Percentiles rank a stretch among this genome's conserved stretches.
These are phyloP conservation scores for Anticlea derivata DNA, from an alignment of 2,888 invertebrate genomes.

Conservation along the genomic window DNA sequence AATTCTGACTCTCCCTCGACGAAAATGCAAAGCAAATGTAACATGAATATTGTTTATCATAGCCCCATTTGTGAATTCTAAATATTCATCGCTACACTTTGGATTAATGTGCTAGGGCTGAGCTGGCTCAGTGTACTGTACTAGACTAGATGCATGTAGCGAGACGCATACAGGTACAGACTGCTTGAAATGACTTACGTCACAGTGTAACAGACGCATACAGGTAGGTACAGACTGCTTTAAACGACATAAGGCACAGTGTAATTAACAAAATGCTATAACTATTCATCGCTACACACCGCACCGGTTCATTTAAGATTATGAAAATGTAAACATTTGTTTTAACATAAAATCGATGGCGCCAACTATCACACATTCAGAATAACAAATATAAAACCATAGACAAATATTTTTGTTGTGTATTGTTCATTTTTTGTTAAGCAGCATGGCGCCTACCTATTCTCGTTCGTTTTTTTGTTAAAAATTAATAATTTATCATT, in stretches of 20 bases:
- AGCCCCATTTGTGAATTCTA: background rate
- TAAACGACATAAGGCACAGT: too few relatives aligned
- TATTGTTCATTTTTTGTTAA: constrained; percentile 44
- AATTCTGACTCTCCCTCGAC: constrained; percentile 44
- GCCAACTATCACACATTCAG: constrained; percentile 43
- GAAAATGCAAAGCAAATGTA: constrained; percentile 25
- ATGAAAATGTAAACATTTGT: too few relatives aligned
- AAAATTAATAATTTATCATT: constrained; percentile 53
- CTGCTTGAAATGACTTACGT: too few relatives aligned
- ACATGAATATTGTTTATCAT: constrained; percentile 28
- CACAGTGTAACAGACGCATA: too few relatives aligned
- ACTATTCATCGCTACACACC: too few relatives aligned
- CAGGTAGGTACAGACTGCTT: too few relatives aligned
- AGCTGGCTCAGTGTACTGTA: too few relatives aligned
- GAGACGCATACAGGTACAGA: too few relatives aligned
- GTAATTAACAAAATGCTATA: too few relatives aligned
- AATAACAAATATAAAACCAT: constrained; percentile 47
- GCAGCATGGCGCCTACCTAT: constrained; percentile 35
- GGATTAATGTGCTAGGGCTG: background rate
- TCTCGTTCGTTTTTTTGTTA: constrained; percentile 40
- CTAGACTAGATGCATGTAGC: too few relatives aligned
- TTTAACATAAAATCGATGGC: constrained; percentile 29
- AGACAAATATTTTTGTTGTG: constrained; percentile 39
- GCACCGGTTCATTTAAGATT: too few relatives aligned
- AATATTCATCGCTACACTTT: constrained; percentile 4